Base-by-base conservation (phyloP, 1,140 invertebrate genomes). In the Cepaea nemoralis region DNA sequence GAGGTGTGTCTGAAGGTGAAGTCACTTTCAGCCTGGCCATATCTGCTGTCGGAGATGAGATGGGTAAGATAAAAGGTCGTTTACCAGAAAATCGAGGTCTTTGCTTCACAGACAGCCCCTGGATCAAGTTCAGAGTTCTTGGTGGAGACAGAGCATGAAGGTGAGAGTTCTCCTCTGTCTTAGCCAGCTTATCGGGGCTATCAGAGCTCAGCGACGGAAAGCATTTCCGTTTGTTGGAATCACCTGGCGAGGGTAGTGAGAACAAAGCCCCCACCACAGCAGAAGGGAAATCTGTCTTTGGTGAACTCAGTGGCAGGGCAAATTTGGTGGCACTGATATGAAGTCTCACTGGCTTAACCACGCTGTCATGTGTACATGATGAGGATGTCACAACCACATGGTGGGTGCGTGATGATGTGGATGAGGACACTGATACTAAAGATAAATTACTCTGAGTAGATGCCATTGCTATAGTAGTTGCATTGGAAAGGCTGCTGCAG, bases 41-140 rank as follows among this genome's bases (percentile, higher is more conserved):
- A 45, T 83, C 77, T 33, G 87, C 63, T n/a, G 87, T 85, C 31
- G 88, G 67, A 59, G 83, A 84, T 71, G 79, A 75, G 42, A 84
- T 35, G 55, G 66, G n/a, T 16, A 80, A 67, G n/a, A 55, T 31
- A 50, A 59, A 50, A 42, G 78, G 37, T 35, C 67, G 40, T 19
- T 48, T 77, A 22, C 24, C 10, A 31, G 66, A 31, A 37, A 22
- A 31, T 59, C 67, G 39, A 24, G n/a, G 69, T 73, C 27, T 59
- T 10, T 71, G 14, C 42, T 37, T 59, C n/a, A 27, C 66, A 45
- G 31, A 24, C 39, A 42, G 24, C 39, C 78, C 40, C 69, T 70
- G 78, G 78, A 14, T 42, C 27, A 80, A 33, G 69, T 73, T 73
- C 0, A 71, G 42, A 48, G 78, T 71, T 73, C 39, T 80, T 50